phyloP scores from a whole-genome alignment of 2,113 vertebrate species.

The Hippoglossus stenolepis region DNA sequence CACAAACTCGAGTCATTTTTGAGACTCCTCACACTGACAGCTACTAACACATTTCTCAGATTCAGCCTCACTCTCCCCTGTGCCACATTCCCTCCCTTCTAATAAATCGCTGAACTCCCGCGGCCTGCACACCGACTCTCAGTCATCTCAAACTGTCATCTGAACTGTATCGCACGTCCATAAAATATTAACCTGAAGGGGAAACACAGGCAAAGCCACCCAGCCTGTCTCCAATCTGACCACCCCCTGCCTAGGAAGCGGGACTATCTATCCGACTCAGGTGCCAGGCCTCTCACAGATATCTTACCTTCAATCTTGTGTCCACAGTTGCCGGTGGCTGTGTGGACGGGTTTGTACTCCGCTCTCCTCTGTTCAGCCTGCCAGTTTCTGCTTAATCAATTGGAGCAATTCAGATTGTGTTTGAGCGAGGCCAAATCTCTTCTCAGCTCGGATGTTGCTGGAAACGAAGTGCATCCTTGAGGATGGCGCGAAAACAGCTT shows the following conservation, averaged over 20 bases:
- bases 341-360: slow-evolving; percentile 64
- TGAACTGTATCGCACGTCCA: slow-evolving; percentile 60
- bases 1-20: slow-evolving; percentile 50
- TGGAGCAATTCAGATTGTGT: slow-evolving; percentile 69
- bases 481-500: slow-evolving; percentile 59
- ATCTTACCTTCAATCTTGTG: slow-evolving; percentile 76
- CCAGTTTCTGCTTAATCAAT: slow-evolving; percentile 77
- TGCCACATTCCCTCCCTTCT: slow-evolving; percentile 42
- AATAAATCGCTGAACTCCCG: slow-evolving; percentile 69
- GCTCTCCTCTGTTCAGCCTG: slow-evolving; percentile 66
- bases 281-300: slow-evolving; percentile 69
- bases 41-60: slow-evolving; percentile 60
- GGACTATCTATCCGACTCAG: slow-evolving; percentile 68
- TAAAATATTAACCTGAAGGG: slow-evolving; percentile 73
- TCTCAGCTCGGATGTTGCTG: slow-evolving; percentile 60
- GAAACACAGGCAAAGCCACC: slow-evolving; percentile 56
- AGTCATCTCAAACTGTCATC: slow-evolving; percentile 69
- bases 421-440: slow-evolving; percentile 65
- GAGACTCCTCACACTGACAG: slow-evolving; percentile 62
- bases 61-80: slow-evolving; percentile 28
- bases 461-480: slow-evolving; percentile 67
- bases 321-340: slow-evolving; percentile 70
- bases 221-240: slow-evolving; percentile 42
- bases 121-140: slow-evolving; percentile 43
- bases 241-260: slow-evolving; percentile 37